Evolutionary conservation across 1,140 invertebrate species (phyloP), one percentile per base, ranked within the genome.

Genomic region (Macrobrachium rosenbergii): DNA sequence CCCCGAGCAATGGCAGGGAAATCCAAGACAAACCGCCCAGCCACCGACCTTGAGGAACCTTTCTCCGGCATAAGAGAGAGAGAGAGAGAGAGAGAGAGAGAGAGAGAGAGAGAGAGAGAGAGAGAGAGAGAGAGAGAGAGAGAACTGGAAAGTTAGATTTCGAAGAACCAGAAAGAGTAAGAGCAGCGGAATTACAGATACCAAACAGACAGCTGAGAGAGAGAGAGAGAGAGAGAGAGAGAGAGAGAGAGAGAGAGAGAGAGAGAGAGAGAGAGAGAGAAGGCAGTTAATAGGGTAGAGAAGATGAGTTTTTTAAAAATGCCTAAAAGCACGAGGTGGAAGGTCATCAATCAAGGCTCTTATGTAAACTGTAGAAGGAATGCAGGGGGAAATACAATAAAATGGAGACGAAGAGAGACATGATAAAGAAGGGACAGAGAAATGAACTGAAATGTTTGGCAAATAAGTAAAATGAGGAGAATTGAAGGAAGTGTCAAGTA

Each of bases 91-190:
- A 37, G 75, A 21, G n/a, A 45, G 75, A 58, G 75, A 45, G 43
- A 43, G 73, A 76, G 37, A 67, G 17, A 69, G 64, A 52, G 64
- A n/a, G 59, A 69, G 81, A 28, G 52, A 17, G 67, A 45, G 81
- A 59, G 23, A 19, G 37, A 45, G 64, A 28, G 37, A 16, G 43
- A 59, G 81, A 52, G 43, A 72, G 37, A 67, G 43, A 82, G 58
- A 64, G n/a, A n/a, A n/a, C n/a, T n/a, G n/a, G n/a, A n/a, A n/a
- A n/a, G n/a, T n/a, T n/a, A n/a, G n/a, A 62, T 10, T 43, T 28
- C 21, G 52, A 58, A 63, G 63, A 5, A 59, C 21, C 21, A 67
- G 63, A 63, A 37, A 67, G 79, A 28, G 79, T 59, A 43, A 62
- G 79, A 67, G 79, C 59, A 59, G 63, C n/a, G 58, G 60, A 16